A percentile compares a stretch with the other conserved stretches of the same genome.
Conservation (phyloP, 1,140 invertebrate species). For the Battus philenor region DNA sequence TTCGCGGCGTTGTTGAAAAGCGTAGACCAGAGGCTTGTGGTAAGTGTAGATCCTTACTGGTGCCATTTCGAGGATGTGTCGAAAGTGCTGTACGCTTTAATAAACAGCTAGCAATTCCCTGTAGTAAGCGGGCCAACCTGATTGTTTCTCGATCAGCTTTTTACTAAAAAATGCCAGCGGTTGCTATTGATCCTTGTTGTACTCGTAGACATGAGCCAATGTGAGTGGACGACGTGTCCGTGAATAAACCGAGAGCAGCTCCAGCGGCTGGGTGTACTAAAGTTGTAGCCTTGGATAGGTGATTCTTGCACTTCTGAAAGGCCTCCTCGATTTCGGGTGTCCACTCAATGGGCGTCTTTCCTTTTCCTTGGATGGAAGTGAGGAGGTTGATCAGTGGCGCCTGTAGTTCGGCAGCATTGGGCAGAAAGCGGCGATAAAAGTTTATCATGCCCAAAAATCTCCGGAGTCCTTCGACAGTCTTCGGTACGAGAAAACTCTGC, state of each 20-base stretch:
- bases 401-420: too few relatives aligned
- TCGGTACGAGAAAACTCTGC: neutral
- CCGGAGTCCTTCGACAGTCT: neutral
- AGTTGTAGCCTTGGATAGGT: neutral
- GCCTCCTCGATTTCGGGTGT: neutral
- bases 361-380: too few relatives aligned
- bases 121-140: slow-evolving; percentile 36
- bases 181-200: neutral
- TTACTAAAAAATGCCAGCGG: neutral
- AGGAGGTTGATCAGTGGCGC: too few relatives aligned
- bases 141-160: slow-evolving; percentile 18
- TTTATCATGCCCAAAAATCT: neutral
- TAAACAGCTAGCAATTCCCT: slow-evolving; percentile 70
- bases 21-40: slow-evolving; percentile 57
- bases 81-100: slow-evolving; percentile 55
- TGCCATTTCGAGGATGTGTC: slow-evolving; percentile 44
- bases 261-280: neutral
- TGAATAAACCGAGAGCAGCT: too few relatives aligned
- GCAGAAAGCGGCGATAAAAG: too few relatives aligned
- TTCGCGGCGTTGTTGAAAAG: slow-evolving; percentile 29
- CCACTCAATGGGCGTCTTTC: too few relatives aligned
- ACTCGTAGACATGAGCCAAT: neutral
- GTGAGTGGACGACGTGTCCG: neutral
- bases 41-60: slow-evolving; percentile 53
- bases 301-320: neutral